These are phyloP conservation scores for Falcunculus frontatus DNA, from an alignment of 2,113 vertebrate genomes.

Conservation along the genomic window DNA sequence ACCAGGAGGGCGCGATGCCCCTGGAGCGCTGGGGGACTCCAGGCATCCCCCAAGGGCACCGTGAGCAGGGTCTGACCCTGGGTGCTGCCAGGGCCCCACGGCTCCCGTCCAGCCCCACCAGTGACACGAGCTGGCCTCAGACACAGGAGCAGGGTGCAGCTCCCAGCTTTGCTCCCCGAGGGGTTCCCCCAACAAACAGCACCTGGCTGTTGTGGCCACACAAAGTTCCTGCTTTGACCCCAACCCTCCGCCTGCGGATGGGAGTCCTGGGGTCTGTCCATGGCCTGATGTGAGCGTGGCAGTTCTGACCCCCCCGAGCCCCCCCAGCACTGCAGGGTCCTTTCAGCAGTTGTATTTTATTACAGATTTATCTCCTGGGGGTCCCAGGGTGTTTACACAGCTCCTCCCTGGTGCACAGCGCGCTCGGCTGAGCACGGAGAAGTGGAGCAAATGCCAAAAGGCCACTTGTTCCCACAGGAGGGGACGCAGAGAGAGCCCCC, in stretches of 20 bases:
- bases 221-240: neutral
- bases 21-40: neutral
- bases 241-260: rapidly evolving
- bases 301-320: neutral
- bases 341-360: neutral
- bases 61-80: rapidly evolving
- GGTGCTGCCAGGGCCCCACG: rapidly evolving
- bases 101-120: neutral
- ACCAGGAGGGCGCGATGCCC: neutral
- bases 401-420: rapidly evolving
- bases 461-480: rapidly evolving
- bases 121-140: neutral
- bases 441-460: neutral
- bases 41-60: rapidly evolving
- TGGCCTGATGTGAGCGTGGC: rapidly evolving
- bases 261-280: neutral
- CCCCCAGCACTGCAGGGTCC: too few species aligned
- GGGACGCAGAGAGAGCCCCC: neutral
- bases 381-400: rapidly evolving
- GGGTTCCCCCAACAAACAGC: neutral
- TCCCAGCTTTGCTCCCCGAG: neutral
- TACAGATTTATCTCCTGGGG: neutral
- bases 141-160: neutral
- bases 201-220: rapidly evolving
- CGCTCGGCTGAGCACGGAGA: rapidly evolving